Percentiles rank a stretch among this genome's conserved stretches.
Evolutionary conservation across 2,797 vertebrate genomes (phyloP).

Genomic region (Bradypodion pumilum): DNA sequence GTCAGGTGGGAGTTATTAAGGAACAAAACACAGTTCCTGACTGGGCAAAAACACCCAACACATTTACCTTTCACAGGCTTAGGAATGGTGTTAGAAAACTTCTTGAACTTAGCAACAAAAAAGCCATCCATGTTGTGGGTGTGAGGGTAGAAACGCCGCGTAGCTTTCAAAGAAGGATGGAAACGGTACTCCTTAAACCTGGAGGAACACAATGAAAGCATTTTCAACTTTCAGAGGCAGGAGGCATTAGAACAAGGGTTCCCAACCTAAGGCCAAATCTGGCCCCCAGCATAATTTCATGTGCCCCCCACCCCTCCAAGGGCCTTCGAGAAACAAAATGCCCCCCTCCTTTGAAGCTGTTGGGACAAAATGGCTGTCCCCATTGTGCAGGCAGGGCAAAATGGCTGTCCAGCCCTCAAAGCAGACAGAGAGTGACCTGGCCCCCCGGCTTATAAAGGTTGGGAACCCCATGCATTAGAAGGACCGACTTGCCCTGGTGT

Average conservation of each 20-base stretch:
- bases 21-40: neutral
- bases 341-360: no score
- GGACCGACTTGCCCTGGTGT: neutral
- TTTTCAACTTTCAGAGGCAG: neutral
- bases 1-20: neutral
- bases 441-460: no score
- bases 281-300: no score
- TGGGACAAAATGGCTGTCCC: no score
- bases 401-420: no score
- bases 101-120: slow-evolving; percentile 96
- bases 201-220: slow-evolving; percentile 11
- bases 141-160: slow-evolving; percentile 93
- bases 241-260: neutral
- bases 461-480: neutral
- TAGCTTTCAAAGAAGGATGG: slow-evolving; percentile 85
- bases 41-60: neutral
- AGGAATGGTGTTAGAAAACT: slow-evolving; percentile 91
- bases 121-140: slow-evolving; percentile 98
- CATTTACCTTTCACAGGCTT: slow-evolving; percentile 64
- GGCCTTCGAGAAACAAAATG: no score
- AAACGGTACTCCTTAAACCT: slow-evolving; percentile 94
- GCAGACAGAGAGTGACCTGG: no score
- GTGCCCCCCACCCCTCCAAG: no score
- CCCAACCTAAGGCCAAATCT: no score
- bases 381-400: no score